These are phyloP conservation scores for Synaphobranchus kaupii DNA, from an alignment of 2,797 vertebrate species.

Conservation along the genomic window DNA sequence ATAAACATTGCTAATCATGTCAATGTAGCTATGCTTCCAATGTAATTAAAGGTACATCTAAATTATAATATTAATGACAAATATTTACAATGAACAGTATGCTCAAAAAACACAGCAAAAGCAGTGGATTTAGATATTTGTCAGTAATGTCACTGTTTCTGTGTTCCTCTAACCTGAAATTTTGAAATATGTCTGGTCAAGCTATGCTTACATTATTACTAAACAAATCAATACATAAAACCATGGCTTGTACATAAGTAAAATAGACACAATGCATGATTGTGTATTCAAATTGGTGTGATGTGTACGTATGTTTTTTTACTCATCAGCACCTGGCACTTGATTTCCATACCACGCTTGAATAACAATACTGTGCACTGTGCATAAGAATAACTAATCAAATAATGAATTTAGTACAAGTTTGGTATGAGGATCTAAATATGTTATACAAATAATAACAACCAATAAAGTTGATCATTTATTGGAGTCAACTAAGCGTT, in stretches of 20 bases:
- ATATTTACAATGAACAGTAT: neutral
- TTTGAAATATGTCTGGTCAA: neutral
- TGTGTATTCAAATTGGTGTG: neutral
- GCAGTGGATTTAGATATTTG: neutral
- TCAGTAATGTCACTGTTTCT: neutral
- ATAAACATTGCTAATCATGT: neutral
- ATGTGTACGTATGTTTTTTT: neutral
- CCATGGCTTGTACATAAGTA: neutral
- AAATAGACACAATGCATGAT: neutral
- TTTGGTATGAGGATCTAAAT: neutral
- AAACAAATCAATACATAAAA: neutral
- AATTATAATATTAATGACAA: neutral
- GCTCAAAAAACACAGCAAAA: neutral
- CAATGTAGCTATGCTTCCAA: neutral
- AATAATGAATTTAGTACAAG: neutral
- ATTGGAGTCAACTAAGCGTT: neutral
- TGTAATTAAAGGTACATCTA: neutral
- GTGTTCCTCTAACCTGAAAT: neutral
- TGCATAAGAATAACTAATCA: neutral
- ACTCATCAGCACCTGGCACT: neutral
- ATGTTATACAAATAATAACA: neutral
- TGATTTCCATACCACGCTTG: neutral
- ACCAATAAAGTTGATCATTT: neutral
- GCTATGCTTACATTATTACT: neutral
- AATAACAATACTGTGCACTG: neutral